These are phyloP conservation scores for Agonopterix heracliana DNA, from an alignment of 2,888 invertebrate species.

Conservation along the genomic window DNA sequence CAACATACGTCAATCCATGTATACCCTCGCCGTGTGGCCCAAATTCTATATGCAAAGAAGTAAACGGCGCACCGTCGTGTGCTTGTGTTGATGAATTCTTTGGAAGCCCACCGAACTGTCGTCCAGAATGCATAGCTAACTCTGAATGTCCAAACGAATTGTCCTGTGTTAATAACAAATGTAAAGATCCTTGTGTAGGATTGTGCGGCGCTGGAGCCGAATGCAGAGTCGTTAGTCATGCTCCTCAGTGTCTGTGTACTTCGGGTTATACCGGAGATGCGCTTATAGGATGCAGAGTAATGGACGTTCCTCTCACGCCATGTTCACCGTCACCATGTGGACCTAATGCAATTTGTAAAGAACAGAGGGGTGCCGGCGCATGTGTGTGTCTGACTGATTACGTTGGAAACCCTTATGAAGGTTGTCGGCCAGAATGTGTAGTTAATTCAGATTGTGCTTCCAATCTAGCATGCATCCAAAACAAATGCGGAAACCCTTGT, in stretches of 20 bases:
- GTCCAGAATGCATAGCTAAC: conserved; percentile 84
- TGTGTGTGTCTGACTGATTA: conserved; percentile 82
- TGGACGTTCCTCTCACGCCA: conserved; percentile 71
- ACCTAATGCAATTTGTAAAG: conserved; percentile 82
- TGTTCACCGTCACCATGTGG: conserved; percentile 85
- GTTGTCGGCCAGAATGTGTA: conserved; percentile 85
- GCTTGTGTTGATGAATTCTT: conserved; percentile 81
- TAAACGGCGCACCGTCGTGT: conserved; percentile 80
- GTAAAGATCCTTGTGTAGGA: conserved; percentile 84
- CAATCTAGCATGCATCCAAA: conserved; percentile 82
- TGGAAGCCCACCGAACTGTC: conserved; percentile 83
- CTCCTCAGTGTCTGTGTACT: conserved; percentile 84
- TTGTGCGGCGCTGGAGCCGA: conserved; percentile 83
- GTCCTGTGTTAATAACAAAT: conserved; percentile 85
- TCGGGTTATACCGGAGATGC: conserved; percentile 79
- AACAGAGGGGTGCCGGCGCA: conserved; percentile 79
- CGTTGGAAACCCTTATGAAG: conserved; percentile 86
- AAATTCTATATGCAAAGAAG: conserved; percentile 78
- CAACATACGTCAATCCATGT: conserved; percentile 74
- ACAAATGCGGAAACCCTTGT: conserved; percentile 85
- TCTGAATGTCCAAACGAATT: conserved; percentile 81
- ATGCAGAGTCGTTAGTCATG: conserved; percentile 84
- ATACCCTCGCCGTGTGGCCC: conserved; percentile 86
- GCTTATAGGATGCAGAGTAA: conserved; percentile 72
- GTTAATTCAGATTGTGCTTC: conserved; percentile 83